A percentile compares a stretch with the other conserved stretches of the same genome.
Evolutionary conservation across 2,888 invertebrate species (phyloP).

Genomic region (Plagodis dolabraria): DNA sequence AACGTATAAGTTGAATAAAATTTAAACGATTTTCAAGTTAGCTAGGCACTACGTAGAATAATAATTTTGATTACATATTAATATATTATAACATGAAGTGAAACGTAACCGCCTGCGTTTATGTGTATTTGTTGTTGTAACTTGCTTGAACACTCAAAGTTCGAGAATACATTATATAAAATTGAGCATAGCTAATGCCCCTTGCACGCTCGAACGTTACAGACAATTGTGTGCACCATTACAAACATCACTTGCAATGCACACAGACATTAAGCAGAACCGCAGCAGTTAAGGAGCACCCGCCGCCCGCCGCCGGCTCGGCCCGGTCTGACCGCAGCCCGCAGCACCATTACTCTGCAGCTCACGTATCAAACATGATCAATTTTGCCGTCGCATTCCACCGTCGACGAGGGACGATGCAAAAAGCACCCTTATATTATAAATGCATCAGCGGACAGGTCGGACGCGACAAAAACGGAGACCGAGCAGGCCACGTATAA

Average conservation of each 20-base stretch:
- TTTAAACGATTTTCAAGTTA: too few relatives aligned
- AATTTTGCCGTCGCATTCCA: conserved; percentile 84
- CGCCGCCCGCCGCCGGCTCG: neutral
- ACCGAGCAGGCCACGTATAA: conserved; percentile 76
- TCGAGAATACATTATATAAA: too few relatives aligned
- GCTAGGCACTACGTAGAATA: too few relatives aligned
- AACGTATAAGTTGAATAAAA: too few relatives aligned
- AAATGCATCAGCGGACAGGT: conserved; percentile 85
- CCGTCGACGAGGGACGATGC: conserved; percentile 70
- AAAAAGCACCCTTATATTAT: conserved; percentile 85
- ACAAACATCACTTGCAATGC: conserved; percentile 26
- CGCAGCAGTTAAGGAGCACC: conserved; percentile 25
- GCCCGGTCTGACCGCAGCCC: conserved; percentile 8
- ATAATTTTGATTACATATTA: too few relatives aligned
- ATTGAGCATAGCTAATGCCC: conserved; percentile 47
- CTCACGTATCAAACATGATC: conserved; percentile 83
- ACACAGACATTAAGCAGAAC: conserved; percentile 42
- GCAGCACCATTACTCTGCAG: conserved; percentile 64
- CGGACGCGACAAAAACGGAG: conserved; percentile 79
- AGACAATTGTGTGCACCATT: conserved; percentile 27
- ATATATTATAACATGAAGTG: too few relatives aligned
- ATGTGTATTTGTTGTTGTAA: too few relatives aligned
- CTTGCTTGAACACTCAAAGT: too few relatives aligned
- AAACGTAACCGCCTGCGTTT: too few relatives aligned
- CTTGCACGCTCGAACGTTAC: conserved; percentile 42